Conservation (phyloP, 2,888 invertebrate species). For the Micropterix aruncella region DNA sequence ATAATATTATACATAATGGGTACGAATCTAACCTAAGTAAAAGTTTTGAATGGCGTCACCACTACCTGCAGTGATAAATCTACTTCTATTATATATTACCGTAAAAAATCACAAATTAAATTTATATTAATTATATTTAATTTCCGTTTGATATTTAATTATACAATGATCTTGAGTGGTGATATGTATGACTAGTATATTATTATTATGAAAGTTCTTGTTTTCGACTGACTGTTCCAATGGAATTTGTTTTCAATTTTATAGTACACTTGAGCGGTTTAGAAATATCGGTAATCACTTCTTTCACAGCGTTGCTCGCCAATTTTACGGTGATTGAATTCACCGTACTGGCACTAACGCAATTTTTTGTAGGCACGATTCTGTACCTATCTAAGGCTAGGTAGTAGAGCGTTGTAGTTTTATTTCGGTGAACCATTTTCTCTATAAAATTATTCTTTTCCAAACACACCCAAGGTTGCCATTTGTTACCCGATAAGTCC, state of each 20-base stretch:
- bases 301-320: not conserved
- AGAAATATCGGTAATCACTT: not conserved
- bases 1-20: not conserved
- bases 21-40: not conserved
- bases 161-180: conserved; percentile 1
- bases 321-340: not conserved
- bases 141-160: not conserved
- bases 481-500: conserved; percentile 34
- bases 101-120: not conserved
- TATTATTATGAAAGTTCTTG: not conserved
- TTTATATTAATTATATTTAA: not conserved
- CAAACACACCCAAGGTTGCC: conserved; percentile 38
- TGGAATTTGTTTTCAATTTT: conserved; percentile 20
- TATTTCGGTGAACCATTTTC: conserved; percentile 29
- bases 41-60: not conserved
- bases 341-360: not conserved
- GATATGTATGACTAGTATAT: conserved; percentile 1
- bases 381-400: conserved; percentile 26
- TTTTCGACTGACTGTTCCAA: not conserved
- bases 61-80: not conserved
- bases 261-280: conserved; percentile 32
- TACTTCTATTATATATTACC: not conserved
- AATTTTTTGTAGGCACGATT: not conserved
- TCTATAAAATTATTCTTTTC: conserved; percentile 32
- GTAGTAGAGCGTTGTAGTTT: conserved; percentile 27